Conservation (phyloP, 2,797 vertebrate species). For the Leuciscus waleckii region DNA sequence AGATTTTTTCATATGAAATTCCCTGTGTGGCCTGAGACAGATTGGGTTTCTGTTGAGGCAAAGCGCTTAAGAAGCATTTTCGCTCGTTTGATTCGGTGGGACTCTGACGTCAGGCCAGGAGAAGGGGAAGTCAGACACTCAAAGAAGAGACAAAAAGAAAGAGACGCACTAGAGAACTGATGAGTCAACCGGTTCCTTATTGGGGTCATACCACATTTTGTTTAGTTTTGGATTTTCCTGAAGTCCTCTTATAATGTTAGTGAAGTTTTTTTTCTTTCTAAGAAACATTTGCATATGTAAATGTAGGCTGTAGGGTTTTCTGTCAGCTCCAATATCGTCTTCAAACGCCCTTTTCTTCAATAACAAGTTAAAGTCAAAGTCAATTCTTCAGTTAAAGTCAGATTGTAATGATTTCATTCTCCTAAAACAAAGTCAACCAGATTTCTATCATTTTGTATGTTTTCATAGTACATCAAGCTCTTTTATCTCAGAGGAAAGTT, state of each 20-base stretch:
- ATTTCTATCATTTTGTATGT: background rate
- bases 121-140: slow-evolving; percentile 56
- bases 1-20: slow-evolving; percentile 48
- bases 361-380: background rate
- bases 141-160: slow-evolving; percentile 1
- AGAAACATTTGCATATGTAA: background rate
- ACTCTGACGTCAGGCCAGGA: slow-evolving; percentile 62
- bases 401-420: background rate
- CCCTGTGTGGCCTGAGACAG: slow-evolving; percentile 42
- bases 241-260: background rate
- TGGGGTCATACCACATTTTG: background rate
- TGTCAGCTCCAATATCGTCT: background rate
- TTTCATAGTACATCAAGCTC: background rate
- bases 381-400: background rate
- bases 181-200: slow-evolving; percentile 53
- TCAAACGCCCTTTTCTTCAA: background rate
- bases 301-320: background rate
- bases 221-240: background rate
- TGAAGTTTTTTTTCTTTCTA: background rate
- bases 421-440: background rate
- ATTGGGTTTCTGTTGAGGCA: slow-evolving; percentile 55
- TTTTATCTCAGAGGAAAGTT: background rate
- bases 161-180: slow-evolving; percentile 37
- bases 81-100: slow-evolving; percentile 58
- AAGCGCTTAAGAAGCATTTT: slow-evolving; percentile 50